These are phyloP conservation scores for Neodiprion virginianus DNA, from an alignment of 1,140 invertebrate genomes.

Conservation along the genomic window DNA sequence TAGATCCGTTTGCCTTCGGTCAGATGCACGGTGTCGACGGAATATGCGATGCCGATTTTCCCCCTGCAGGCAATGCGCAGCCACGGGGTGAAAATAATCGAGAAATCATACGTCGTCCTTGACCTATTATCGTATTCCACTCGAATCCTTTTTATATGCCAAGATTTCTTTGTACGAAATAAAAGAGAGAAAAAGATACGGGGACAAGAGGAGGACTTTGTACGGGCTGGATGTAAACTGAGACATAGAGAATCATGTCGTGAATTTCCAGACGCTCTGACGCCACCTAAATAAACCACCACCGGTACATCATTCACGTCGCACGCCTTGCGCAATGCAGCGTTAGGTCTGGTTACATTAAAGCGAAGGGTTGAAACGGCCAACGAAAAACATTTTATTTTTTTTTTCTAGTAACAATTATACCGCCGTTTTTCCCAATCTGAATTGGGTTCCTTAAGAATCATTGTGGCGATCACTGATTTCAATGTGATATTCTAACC, in stretches of 20 bases:
- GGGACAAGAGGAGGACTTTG: neutral
- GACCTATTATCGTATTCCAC: neutral
- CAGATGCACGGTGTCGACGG: too few species aligned
- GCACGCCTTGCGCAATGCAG: neutral
- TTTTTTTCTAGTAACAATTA: neutral
- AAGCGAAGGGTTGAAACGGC: too few species aligned
- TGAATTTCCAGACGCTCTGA: slow-evolving; percentile 2
- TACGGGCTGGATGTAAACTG: neutral
- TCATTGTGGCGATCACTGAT: too few species aligned
- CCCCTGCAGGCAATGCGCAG: neutral
- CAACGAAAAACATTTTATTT: neutral
- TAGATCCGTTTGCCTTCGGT: too few species aligned
- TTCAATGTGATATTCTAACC: too few species aligned
- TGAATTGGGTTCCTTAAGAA: too few species aligned
- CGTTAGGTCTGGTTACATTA: too few species aligned
- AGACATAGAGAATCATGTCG: neutral
- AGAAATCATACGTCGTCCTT: neutral
- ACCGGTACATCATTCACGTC: neutral
- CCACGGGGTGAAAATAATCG: neutral
- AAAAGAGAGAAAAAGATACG: too few species aligned
- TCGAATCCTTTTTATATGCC: neutral
- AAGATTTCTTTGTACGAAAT: neutral
- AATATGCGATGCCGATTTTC: too few species aligned
- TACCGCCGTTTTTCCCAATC: neutral
- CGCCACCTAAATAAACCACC: neutral